These are phyloP conservation scores for Clavelina lepadiformis DNA, from an alignment of 23 tunicate species.

Conservation along the genomic window DNA sequence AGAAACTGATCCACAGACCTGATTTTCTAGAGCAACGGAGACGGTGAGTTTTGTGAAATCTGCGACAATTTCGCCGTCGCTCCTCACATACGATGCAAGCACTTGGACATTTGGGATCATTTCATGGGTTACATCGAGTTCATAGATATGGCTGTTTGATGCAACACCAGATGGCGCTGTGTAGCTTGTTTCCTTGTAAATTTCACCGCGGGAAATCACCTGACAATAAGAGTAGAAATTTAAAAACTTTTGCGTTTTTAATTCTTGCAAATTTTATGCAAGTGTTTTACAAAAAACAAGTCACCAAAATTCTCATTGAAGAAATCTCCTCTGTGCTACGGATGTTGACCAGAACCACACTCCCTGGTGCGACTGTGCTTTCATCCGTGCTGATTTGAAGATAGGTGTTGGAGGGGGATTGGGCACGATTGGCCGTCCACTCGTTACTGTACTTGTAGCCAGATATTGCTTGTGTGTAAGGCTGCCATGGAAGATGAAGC, in stretches of 20 bases:
- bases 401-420: constrained; percentile 62
- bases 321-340: constrained; percentile 34
- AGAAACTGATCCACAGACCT: constrained; percentile 22
- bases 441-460: neutral
- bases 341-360: constrained; percentile 19
- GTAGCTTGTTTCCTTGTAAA: constrained; percentile 10
- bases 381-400: constrained; percentile 55
- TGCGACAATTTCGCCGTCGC: constrained; percentile 80
- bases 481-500: constrained; percentile 16
- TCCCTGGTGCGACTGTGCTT: constrained; percentile 33
- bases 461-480: constrained; percentile 25
- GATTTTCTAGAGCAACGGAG: constrained; percentile 42
- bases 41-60: constrained; percentile 61
- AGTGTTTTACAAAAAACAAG: neutral
- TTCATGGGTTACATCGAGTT: constrained; percentile 26
- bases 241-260: too few relatives aligned
- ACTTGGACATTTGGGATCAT: constrained; percentile 62
- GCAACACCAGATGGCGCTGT: constrained; percentile 13
- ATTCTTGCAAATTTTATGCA: too few relatives aligned
- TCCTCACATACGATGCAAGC: constrained; percentile 54
- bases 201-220: constrained; percentile 48
- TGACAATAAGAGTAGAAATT: neutral
- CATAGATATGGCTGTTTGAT: constrained; percentile 19
- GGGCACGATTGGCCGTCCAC: constrained; percentile 39
- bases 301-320: constrained; percentile 36